Evolutionary conservation across 2,113 vertebrate genomes (phyloP).

Genomic region (Scolopax mira): DNA sequence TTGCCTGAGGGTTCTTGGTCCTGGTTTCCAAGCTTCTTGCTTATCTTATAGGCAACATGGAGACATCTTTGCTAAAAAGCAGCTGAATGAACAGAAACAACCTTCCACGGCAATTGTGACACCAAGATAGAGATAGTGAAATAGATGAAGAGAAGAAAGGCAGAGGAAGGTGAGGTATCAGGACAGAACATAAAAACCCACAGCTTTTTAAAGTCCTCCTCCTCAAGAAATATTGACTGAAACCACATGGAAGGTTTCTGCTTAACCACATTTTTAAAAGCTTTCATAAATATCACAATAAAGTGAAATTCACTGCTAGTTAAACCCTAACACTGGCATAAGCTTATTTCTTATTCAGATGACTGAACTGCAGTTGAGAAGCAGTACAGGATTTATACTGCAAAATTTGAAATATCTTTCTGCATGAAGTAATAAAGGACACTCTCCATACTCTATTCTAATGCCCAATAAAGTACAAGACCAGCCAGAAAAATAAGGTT

Average conservation of each 20-base stretch:
- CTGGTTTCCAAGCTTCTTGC: neutral
- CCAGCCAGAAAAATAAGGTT: conserved; percentile 53
- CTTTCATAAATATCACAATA: conserved; percentile 75
- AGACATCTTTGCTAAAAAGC: neutral
- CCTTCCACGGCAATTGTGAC: neutral
- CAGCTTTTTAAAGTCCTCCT: conserved; percentile 1
- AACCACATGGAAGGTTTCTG: conserved; percentile 43
- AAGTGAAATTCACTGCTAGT: conserved; percentile 73
- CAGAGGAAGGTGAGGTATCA: neutral
- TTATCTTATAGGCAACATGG: neutral
- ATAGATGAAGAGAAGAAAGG: neutral
- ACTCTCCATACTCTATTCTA: conserved; percentile 50
- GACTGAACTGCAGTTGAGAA: conserved; percentile 41
- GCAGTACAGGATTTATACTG: conserved; percentile 46
- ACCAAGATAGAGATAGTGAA: neutral
- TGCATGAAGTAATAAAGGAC: conserved; percentile 61
- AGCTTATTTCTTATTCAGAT: conserved; percentile 70
- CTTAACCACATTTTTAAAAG: conserved; percentile 65
- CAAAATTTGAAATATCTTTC: conserved; percentile 69
- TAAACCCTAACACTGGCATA: conserved; percentile 58
- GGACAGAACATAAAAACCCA: neutral
- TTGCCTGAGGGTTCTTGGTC: conserved; percentile 40
- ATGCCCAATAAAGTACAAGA: conserved; percentile 62
- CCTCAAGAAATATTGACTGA: conserved; percentile 63
- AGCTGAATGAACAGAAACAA: neutral